A percentile compares a stretch with the other conserved stretches of the same genome.
Evolutionary conservation across 2,888 invertebrate species (phyloP).

Genomic region (Tinea semifulvella): DNA sequence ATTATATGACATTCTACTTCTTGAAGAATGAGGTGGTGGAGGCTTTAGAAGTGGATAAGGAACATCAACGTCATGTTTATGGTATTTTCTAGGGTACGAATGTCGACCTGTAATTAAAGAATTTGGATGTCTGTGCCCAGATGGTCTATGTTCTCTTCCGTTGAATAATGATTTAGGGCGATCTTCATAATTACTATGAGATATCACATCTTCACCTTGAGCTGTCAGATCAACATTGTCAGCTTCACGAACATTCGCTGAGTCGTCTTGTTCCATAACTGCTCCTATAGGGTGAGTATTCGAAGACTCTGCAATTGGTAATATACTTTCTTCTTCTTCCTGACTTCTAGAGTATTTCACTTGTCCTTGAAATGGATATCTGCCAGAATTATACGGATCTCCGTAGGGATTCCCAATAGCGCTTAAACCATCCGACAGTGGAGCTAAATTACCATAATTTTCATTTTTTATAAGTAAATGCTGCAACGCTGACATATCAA

Average conservation of each 20-base stretch:
- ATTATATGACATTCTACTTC: constrained; percentile 30
- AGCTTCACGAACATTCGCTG: constrained; percentile 34
- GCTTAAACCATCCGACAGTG: constrained; percentile 34
- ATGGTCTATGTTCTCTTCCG: constrained; percentile 19
- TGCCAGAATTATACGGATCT: constrained; percentile 40
- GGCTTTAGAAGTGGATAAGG: constrained; percentile 57
- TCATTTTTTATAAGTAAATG: constrained; percentile 45
- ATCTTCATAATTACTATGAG: constrained; percentile 29
- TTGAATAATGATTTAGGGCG: constrained; percentile 29
- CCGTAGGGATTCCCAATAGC: constrained; percentile 39
- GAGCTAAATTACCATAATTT: constrained; percentile 30
- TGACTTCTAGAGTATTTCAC: constrained; percentile 58
- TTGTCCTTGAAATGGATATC: constrained; percentile 48
- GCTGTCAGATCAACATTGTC: constrained; percentile 34
- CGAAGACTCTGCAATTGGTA: constrained; percentile 51
- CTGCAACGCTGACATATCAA: constrained; percentile 48
- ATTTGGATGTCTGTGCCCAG: constrained; percentile 42
- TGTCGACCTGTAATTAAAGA: constrained; percentile 32
- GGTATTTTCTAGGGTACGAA: constrained; percentile 39
- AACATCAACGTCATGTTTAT: constrained; percentile 38
- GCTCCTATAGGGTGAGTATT: constrained; percentile 57
- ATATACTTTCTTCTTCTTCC: constrained; percentile 52
- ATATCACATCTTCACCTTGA: constrained; percentile 31
- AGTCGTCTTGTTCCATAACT: constrained; percentile 52
- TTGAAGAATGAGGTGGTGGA: constrained; percentile 38